Evolutionary conservation across 2,888 invertebrate genomes (phyloP).

Genomic region (Adela reaumurella): DNA sequence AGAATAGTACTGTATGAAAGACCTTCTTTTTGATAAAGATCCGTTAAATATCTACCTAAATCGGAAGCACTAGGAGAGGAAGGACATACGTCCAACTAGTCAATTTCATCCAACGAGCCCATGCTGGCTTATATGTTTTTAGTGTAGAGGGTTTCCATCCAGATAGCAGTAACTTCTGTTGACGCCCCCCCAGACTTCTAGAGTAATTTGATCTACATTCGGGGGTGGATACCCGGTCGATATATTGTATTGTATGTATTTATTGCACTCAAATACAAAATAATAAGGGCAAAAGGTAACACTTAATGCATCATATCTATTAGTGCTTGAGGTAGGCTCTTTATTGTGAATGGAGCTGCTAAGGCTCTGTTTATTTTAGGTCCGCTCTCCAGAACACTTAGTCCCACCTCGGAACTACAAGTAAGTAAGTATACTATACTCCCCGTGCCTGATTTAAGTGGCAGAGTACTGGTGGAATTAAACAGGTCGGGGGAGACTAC

Average conservation of each 20-base stretch:
- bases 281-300: too few species aligned
- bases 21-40: too few species aligned
- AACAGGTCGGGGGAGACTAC: slow-evolving; percentile 16
- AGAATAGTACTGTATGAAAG: slow-evolving; percentile 3
- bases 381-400: slow-evolving; percentile 16
- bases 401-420: slow-evolving; percentile 13
- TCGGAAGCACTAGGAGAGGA: too few species aligned
- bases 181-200: not conserved
- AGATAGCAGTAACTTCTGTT: too few species aligned
- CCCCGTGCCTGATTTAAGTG: slow-evolving; percentile 12
- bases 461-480: slow-evolving; percentile 12
- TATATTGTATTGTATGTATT: too few species aligned
- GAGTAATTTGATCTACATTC: not conserved
- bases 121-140: too few species aligned
- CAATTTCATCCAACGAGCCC: too few species aligned
- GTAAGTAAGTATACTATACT: slow-evolving; percentile 6
- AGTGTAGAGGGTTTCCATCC: too few species aligned
- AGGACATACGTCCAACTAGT: too few species aligned
- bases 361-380: slow-evolving; percentile 10
- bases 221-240: slow-evolving; percentile 2
- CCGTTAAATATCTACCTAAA: too few species aligned
- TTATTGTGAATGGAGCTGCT: slow-evolving; percentile 6
- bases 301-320: too few species aligned
- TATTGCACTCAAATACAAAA: too few species aligned
- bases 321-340: slow-evolving; percentile 7